Evolutionary conservation across 2,797 vertebrate species (phyloP), one percentile per base, ranked within the genome.

Genomic region (Phaenicophaeus curvirostris): DNA sequence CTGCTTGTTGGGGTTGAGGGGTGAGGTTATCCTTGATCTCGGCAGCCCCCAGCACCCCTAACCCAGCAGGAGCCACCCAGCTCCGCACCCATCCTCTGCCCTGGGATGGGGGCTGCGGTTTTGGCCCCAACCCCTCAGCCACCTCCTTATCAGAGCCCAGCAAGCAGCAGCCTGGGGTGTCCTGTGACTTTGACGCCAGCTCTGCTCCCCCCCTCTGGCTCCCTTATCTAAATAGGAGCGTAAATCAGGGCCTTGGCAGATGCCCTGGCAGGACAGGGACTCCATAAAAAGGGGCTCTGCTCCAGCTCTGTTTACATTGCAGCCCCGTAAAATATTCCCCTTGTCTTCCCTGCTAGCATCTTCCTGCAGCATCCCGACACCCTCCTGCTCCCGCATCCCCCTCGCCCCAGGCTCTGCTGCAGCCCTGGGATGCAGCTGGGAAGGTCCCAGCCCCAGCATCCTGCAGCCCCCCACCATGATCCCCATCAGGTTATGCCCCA

Each of bases 141-240:
- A 93, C 88, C 96, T 94, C 95, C 97, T 98, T 98, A 98, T 98
- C 98, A 97, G 94, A 41, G 24, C 96, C 94, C 94, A 27, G 92
- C 24, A 87, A 97, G 97, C 97, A 94, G 98, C 98, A 98, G 98
- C 98, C 98, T 86, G 92, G 98, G 96, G 93, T 96, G 97, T 98
- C 97, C 97, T 97, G 96, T 98, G 98, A 99, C 98, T 98, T 98
- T 98, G 98, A 98, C 98, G 98, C 98, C 98, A 98, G 98, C 94
- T 96, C 98, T 98, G 97, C 98, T 98, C 98, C 98, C 98, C 98
- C 97, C 98, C 98, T 97, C 96, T 81, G 93, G 96, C 97, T 94
- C 97, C 98, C 98, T 99, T 99, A 99, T 99, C 99, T 99, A 99
- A 99, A 99, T 98, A 99, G 98, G 98, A 98, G 95, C 88, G 97